Evolutionary conservation across 2,113 vertebrate species (phyloP).

Genomic region (Malurus elegans): DNA sequence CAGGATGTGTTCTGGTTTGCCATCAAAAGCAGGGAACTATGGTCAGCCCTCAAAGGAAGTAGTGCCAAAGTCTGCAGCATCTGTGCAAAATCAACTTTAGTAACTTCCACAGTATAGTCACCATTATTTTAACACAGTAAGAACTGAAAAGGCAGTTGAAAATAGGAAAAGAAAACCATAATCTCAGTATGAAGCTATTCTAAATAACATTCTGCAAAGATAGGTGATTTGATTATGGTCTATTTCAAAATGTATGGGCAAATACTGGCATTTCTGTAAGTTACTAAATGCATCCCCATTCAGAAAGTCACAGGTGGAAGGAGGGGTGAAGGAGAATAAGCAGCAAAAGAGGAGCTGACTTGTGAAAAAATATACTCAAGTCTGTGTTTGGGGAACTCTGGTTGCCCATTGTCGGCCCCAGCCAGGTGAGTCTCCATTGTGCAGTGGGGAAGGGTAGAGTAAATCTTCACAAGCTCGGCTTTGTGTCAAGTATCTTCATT

Average conservation of each 20-base stretch:
- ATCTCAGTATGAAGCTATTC: background rate
- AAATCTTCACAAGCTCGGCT: background rate
- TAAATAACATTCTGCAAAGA: background rate
- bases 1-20: background rate
- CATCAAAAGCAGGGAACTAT: background rate
- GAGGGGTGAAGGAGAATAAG: background rate
- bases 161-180: background rate
- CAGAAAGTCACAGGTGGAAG: background rate
- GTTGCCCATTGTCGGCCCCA: background rate
- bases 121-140: accelerated
- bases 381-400: background rate
- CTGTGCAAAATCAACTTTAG: background rate
- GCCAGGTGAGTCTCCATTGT: background rate
- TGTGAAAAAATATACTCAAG: background rate
- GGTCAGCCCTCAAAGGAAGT: background rate
- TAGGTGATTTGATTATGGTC: background rate
- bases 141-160: background rate
- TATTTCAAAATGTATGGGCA: background rate
- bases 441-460: background rate
- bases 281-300: background rate
- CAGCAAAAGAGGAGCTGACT: background rate
- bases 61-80: background rate
- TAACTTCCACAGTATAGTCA: background rate
- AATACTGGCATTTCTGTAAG: background rate
- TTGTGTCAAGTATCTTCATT: background rate